phyloP scores from a whole-genome alignment of 2,888 invertebrate genomes.

The Sinopyrophorus schimmeli region DNA sequence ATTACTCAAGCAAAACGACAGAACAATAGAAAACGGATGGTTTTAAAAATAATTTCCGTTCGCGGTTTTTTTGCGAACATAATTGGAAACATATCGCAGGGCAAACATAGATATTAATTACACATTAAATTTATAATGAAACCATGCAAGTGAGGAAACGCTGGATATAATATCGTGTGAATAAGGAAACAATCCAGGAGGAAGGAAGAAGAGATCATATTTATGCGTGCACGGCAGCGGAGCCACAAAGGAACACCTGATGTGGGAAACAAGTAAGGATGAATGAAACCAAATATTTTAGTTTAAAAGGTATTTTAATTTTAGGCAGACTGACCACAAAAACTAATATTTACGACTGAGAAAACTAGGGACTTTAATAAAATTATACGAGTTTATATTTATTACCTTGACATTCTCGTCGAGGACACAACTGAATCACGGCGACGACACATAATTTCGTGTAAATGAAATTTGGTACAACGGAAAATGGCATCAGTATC shows the following conservation, averaged over 20 bases:
- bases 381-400: conserved; percentile 42
- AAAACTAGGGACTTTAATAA: conserved; percentile 43
- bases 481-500: conserved; percentile 5
- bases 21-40: too few species aligned
- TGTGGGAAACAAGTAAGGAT: conserved; percentile 33
- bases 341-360: conserved; percentile 45
- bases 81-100: too few species aligned
- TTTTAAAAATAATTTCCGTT: too few species aligned
- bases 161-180: conserved; percentile 36
- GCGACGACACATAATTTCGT: conserved; percentile 12
- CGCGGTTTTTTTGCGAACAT: too few species aligned
- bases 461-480: conserved; percentile 13
- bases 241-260: conserved; percentile 24
- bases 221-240: conserved; percentile 25
- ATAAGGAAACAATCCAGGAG: conserved; percentile 28
- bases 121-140: too few species aligned
- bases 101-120: too few species aligned
- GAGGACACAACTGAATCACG: conserved; percentile 29
- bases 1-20: too few species aligned
- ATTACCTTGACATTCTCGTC: conserved; percentile 32
- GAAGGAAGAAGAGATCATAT: conserved; percentile 40
- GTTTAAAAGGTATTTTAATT: conserved; percentile 46
- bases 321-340: conserved; percentile 41
- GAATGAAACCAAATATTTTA: conserved; percentile 47
- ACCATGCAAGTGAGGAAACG: conserved; percentile 36